These are phyloP conservation scores for Abramis brama DNA, from an alignment of 2,113 vertebrate species.

Conservation along the genomic window DNA sequence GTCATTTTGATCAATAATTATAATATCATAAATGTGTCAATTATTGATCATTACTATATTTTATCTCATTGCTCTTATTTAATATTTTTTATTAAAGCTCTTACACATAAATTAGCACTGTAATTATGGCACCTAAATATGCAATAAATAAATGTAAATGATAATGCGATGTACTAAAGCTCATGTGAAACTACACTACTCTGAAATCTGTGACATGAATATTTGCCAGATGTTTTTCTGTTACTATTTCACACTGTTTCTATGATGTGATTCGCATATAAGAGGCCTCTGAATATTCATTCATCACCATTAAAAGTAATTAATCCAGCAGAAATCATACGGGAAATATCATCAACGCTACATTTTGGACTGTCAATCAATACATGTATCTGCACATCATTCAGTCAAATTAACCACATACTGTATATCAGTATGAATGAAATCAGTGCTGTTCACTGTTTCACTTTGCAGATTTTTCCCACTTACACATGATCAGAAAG, in stretches of 20 bases:
- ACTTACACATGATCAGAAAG: background rate
- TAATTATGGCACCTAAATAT: background rate
- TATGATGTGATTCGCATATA: background rate
- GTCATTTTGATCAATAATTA: background rate
- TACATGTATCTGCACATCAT: background rate
- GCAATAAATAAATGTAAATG: background rate
- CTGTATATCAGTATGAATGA: no score
- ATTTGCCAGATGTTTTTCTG: conserved; percentile 13
- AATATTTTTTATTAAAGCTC: background rate
- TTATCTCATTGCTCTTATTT: background rate
- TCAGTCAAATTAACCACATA: background rate
- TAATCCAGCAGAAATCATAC: background rate
- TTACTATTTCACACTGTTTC: conserved; percentile 18
- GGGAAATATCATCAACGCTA: no score
- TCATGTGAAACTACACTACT: background rate
- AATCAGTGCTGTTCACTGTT: no score
- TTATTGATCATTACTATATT: background rate
- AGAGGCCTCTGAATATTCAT: background rate
- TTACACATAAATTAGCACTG: background rate
- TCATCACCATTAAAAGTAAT: background rate
- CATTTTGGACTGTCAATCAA: no score
- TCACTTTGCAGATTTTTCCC: no score
- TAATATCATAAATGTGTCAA: background rate
- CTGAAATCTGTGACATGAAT: background rate
- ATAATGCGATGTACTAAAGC: background rate